These are phyloP conservation scores for Spinus olivaceus DNA, from an alignment of 2,797 vertebrate genomes.

Conservation along the genomic window DNA sequence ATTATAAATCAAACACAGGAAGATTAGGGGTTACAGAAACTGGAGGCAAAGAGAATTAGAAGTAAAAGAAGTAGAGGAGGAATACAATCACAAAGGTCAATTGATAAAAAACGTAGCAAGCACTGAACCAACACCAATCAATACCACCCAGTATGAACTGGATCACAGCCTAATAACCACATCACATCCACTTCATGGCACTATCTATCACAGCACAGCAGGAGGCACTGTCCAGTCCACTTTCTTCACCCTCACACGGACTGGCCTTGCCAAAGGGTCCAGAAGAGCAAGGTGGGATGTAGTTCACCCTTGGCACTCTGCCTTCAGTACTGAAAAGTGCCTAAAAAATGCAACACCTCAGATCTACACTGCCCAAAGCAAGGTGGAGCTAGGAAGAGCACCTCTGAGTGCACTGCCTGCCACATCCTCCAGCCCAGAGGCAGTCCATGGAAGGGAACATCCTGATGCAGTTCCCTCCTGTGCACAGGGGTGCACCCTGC, in stretches of 20 bases:
- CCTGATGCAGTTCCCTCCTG: not conserved
- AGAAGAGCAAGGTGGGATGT: not conserved
- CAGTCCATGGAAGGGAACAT: rapidly evolving
- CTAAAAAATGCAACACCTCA: not conserved
- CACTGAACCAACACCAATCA: conserved; percentile 64
- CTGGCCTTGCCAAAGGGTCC: not conserved
- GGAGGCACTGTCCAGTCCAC: conserved; percentile 34
- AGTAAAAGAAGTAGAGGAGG: conserved; percentile 49
- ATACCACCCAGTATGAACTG: conserved; percentile 59
- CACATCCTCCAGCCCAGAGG: rapidly evolving
- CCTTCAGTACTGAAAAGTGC: not conserved
- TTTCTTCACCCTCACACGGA: not conserved
- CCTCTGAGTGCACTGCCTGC: not conserved
- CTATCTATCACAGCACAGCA: conserved; percentile 57
- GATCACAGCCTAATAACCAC: conserved; percentile 70
- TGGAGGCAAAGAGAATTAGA: conserved; percentile 64
- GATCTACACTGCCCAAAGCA: rapidly evolving
- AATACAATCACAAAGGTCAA: conserved; percentile 68
- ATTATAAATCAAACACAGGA: conserved; percentile 37
- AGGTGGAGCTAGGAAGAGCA: rapidly evolving
- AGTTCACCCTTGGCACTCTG: not conserved
- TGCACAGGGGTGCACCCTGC: not conserved
- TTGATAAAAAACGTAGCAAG: conserved; percentile 66
- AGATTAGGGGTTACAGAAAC: conserved; percentile 58
- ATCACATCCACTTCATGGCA: conserved; percentile 56